phyloP scores from a whole-genome alignment of 2,888 invertebrate species.

The Clivina fossor region DNA sequence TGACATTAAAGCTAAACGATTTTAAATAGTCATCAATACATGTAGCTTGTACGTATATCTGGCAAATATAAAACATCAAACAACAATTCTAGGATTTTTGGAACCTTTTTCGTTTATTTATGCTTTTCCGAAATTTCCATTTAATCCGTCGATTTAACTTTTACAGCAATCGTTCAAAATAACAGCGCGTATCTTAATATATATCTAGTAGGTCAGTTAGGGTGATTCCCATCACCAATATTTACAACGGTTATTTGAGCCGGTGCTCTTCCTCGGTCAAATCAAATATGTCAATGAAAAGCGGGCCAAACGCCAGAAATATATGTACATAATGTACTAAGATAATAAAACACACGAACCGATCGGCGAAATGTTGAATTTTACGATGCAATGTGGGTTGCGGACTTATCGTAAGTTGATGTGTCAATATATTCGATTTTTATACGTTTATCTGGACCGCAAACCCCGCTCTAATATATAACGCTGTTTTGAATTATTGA shows the following conservation, averaged over 20 bases:
- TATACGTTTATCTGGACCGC: constrained; percentile 6
- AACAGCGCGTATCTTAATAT: not conserved
- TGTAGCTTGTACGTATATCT: no score
- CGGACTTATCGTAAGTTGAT: not conserved
- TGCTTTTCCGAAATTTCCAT: no score
- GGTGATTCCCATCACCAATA: no score
- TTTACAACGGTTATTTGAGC: constrained; percentile 6
- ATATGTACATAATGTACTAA: constrained; percentile 16
- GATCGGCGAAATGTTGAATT: not conserved
- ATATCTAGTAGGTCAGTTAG: no score
- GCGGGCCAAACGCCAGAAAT: not conserved
- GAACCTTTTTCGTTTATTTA: no score
- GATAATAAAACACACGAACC: constrained; percentile 11
- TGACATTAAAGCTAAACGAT: no score
- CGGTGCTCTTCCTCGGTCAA: not conserved
- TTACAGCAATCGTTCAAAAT: not conserved
- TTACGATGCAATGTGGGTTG: not conserved
- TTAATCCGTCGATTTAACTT: no score
- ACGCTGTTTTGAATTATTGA: no score
- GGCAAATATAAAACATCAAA: no score
- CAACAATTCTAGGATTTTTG: no score
- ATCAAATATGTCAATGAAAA: not conserved
- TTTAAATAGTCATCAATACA: no score
- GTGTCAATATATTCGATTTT: constrained; percentile 7
- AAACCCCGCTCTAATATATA: no score